Evolutionary conservation across 2,113 vertebrate genomes (phyloP).

Genomic region (Podocnemis expansa): DNA sequence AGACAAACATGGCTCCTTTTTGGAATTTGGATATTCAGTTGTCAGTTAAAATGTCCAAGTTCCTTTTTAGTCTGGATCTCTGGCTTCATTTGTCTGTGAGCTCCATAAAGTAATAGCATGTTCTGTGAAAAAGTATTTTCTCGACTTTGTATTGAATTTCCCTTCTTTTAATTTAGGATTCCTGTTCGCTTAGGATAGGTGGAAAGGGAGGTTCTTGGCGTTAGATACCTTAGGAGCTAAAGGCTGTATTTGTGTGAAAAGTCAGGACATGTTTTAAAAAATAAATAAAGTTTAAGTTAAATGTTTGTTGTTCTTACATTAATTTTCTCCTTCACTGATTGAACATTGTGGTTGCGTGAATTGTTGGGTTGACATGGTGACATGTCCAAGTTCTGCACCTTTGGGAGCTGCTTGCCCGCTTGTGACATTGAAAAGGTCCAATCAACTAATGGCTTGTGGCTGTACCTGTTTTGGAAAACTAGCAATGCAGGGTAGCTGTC

Average conservation of each 20-base stretch:
- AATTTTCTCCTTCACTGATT: background rate
- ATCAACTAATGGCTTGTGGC: background rate
- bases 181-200: background rate
- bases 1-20: no score
- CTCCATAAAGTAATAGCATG: background rate
- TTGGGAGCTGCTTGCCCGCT: background rate
- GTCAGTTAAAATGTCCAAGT: background rate
- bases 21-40: conserved; percentile 44
- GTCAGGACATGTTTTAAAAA: no score
- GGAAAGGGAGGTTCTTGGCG: background rate
- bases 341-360: background rate
- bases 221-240: background rate
- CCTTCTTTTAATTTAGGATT: background rate
- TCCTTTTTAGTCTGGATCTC: background rate
- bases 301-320: background rate
- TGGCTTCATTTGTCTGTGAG: background rate
- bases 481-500: background rate
- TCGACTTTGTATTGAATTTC: background rate
- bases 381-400: background rate
- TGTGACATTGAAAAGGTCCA: background rate
- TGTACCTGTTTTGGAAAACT: background rate
- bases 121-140: background rate
- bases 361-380: background rate
- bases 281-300: background rate
- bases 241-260: background rate